Evolutionary conservation across 2,113 vertebrate species (phyloP).

Genomic region (Pelmatolapia mariae): DNA sequence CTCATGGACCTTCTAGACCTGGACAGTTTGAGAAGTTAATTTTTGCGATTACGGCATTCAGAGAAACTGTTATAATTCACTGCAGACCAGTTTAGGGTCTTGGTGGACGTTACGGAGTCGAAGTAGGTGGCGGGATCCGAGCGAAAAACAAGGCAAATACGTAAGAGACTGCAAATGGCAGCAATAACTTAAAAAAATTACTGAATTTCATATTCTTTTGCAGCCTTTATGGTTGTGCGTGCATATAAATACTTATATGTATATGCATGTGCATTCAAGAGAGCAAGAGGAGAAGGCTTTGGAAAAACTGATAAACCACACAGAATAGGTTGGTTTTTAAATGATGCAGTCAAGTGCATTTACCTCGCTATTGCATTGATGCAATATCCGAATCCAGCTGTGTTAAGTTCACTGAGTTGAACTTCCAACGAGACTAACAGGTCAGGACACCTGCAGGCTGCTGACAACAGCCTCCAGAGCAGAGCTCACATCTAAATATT

Average conservation of each 20-base stretch:
- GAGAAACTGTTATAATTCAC: neutral
- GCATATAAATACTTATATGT: constrained; percentile 51
- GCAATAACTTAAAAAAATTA: constrained; percentile 25
- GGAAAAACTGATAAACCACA: constrained; percentile 17
- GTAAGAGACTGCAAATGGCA: constrained; percentile 10
- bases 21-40: neutral
- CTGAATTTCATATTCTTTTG: constrained; percentile 3
- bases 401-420: constrained; percentile 20
- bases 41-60: neutral
- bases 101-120: constrained; percentile 14
- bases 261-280: constrained; percentile 44
- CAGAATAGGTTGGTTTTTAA: constrained; percentile 3
- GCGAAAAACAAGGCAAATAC: constrained; percentile 8
- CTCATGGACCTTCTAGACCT: neutral
- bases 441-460: neutral
- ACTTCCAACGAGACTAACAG: neutral
- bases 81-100: constrained; percentile 53
- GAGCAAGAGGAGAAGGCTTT: constrained; percentile 26
- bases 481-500: neutral
- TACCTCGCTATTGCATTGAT: constrained; percentile 43
- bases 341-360: constrained; percentile 52
- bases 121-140: neutral
- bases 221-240: constrained; percentile 55
- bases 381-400: constrained; percentile 29
- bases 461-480: neutral